phyloP scores from a whole-genome alignment of 2,888 invertebrate species.

The Arenicola marina region DNA sequence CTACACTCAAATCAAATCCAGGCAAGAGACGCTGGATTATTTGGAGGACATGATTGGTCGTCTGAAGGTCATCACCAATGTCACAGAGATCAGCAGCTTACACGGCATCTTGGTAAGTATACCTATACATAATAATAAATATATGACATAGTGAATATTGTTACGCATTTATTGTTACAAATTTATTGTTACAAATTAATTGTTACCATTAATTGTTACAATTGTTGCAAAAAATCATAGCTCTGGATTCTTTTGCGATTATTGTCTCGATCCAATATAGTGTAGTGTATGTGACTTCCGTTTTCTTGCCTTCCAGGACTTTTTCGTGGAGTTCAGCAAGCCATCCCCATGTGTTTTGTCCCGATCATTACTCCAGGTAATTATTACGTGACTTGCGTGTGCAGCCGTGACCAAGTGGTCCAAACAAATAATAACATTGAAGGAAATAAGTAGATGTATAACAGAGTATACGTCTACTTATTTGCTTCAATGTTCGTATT shows the following conservation, averaged over 20 bases:
- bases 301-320: slow-evolving; percentile 78
- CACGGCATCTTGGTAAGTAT: slow-evolving; percentile 50
- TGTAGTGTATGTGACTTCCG: too few relatives aligned
- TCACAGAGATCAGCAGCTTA: slow-evolving; percentile 48
- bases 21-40: slow-evolving; percentile 76
- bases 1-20: slow-evolving; percentile 78
- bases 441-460: too few relatives aligned
- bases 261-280: too few relatives aligned
- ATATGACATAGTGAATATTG: not conserved
- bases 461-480: too few relatives aligned
- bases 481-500: too few relatives aligned
- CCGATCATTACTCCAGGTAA: slow-evolving; percentile 77
- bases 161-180: not conserved
- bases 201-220: not conserved
- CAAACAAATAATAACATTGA: too few relatives aligned
- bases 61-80: slow-evolving; percentile 45
- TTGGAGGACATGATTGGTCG: slow-evolving; percentile 82
- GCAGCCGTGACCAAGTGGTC: too few relatives aligned
- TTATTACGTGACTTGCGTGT: not conserved
- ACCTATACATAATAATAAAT: not conserved
- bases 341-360: slow-evolving; percentile 88
- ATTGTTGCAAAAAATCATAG: not conserved
- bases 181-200: not conserved
- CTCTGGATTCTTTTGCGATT: not conserved
- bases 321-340: slow-evolving; percentile 90